These are phyloP conservation scores for Leptura quadrifasciata DNA, from an alignment of 2,888 invertebrate genomes.

Conservation along the genomic window DNA sequence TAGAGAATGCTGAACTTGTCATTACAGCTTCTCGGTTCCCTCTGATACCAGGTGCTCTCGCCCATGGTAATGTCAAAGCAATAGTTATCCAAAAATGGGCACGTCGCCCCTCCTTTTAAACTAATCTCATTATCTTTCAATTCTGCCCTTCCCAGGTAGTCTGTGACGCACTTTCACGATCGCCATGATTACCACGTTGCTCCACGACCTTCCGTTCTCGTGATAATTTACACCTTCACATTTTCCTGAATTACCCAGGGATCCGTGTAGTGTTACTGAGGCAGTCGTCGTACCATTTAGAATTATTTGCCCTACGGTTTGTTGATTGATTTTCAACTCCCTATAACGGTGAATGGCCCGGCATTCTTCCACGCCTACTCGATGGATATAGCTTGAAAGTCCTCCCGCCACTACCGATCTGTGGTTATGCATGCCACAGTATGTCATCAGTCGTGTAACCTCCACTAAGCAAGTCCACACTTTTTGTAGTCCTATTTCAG, in stretches of 20 bases:
- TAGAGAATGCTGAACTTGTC: neutral
- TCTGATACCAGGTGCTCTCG: neutral
- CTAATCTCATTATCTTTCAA: no score
- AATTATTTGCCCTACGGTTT: no score
- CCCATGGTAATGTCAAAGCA: conserved; percentile 7
- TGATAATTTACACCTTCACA: conserved; percentile 34
- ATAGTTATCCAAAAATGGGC: neutral
- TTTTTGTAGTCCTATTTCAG: no score
- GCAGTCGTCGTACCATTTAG: no score
- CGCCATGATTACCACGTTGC: no score
- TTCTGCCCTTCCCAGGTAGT: no score
- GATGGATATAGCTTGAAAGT: conserved; percentile 40
- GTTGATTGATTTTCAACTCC: conserved; percentile 16
- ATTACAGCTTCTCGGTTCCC: neutral
- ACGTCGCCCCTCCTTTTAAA: conserved; percentile 1
- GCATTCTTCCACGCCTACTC: conserved; percentile 46
- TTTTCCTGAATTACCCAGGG: conserved; percentile 24
- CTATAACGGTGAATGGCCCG: conserved; percentile 38
- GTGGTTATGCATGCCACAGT: no score
- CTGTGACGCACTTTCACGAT: no score
- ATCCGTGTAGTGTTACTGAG: no score
- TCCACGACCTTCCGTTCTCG: no score
- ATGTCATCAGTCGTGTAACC: no score
- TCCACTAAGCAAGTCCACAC: no score
- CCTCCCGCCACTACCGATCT: conserved; percentile 47